Conservation (phyloP, 2,113 vertebrate species). For the Upupa epops region DNA sequence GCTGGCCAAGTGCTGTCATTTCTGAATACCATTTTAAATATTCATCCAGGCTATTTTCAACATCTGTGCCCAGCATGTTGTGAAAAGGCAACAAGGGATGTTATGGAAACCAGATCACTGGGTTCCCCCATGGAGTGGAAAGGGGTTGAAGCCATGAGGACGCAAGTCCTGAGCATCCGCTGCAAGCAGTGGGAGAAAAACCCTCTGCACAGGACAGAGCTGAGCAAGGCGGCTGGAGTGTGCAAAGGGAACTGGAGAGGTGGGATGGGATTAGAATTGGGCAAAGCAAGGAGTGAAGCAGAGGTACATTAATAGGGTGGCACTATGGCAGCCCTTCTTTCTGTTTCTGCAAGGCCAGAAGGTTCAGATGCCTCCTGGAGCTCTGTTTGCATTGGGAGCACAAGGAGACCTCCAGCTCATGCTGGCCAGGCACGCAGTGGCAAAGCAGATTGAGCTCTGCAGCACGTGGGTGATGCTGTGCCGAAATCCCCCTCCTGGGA, state of each 20-base stretch:
- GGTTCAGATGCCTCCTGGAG: not conserved
- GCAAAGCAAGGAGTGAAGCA: not conserved
- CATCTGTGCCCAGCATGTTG: slow-evolving; percentile 50
- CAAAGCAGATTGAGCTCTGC: fast-evolving
- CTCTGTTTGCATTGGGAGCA: not conserved
- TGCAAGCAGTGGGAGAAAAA: not conserved
- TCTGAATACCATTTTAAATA: slow-evolving; percentile 62
- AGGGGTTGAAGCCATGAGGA: not conserved
- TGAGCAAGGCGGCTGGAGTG: not conserved
- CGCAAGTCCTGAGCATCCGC: not conserved
- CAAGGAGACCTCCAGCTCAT: not conserved
- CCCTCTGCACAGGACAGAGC: not conserved
- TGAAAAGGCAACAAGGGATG: slow-evolving; percentile 36
- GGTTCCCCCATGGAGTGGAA: slow-evolving; percentile 25
- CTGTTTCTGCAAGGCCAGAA: not conserved
- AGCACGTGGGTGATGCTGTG: fast-evolving
- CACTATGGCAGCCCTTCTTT: not conserved
- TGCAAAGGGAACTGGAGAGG: not conserved
- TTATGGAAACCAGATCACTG: slow-evolving; percentile 62
- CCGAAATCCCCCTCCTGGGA: not conserved
- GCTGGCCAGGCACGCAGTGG: fast-evolving
- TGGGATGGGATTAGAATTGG: not conserved
- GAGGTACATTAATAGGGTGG: not conserved
- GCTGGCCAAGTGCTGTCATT: slow-evolving; percentile 50
- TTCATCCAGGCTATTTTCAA: slow-evolving; percentile 61